These are phyloP conservation scores for Alces alces DNA, from an alignment of 2,113 vertebrate genomes.

Conservation along the genomic window DNA sequence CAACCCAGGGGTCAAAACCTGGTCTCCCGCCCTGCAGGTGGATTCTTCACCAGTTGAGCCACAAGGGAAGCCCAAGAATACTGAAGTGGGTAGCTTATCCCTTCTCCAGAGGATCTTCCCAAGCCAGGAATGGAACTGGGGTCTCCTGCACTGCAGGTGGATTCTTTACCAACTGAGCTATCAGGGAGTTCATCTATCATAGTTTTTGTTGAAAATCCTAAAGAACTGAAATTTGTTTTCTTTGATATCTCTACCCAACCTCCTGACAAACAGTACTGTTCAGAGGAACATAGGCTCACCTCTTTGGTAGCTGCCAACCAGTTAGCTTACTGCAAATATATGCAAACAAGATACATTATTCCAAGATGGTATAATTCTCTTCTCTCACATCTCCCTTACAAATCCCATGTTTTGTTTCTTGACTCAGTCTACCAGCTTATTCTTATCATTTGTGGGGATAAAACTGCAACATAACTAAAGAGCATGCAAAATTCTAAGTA, in stretches of 20 bases:
- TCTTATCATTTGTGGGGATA: neutral
- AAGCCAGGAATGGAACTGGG: neutral
- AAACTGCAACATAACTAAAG: neutral
- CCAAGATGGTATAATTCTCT: neutral
- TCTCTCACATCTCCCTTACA: neutral
- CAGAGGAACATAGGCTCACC: neutral
- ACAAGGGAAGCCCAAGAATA: neutral
- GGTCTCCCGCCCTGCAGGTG: neutral
- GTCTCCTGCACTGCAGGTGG: neutral
- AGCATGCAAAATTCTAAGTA: neutral
- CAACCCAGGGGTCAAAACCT: neutral
- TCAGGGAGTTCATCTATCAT: neutral
- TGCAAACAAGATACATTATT: neutral
- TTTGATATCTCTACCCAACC: neutral
- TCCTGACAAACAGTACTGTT: neutral
- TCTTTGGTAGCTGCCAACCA: neutral
- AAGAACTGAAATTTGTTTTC: neutral
- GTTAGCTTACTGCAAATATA: neutral
- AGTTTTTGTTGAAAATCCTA: neutral
- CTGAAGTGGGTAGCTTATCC: neutral
- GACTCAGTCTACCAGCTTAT: neutral
- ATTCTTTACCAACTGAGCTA: neutral
- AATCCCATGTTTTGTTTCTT: neutral
- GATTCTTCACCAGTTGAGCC: neutral
- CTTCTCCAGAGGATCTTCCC: neutral